phyloP scores from a whole-genome alignment of 2,113 vertebrate genomes.

The Elephantulus edwardii region DNA sequence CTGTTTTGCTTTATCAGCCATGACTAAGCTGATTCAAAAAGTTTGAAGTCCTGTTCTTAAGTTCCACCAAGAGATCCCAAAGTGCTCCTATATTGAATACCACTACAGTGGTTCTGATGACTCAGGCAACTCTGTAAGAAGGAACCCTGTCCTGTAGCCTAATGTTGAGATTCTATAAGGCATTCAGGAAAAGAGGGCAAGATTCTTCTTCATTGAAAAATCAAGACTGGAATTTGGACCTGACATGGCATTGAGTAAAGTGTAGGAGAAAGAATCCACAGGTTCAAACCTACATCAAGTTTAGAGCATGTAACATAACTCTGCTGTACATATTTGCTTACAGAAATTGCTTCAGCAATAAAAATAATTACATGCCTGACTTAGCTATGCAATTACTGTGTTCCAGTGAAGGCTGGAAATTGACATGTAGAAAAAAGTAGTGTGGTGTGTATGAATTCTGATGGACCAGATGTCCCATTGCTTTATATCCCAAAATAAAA shows the following conservation, averaged over 20 bases:
- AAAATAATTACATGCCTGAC: neutral
- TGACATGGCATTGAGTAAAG: neutral
- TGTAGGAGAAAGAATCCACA: too few relatives aligned
- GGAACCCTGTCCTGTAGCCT: neutral
- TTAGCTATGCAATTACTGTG: neutral
- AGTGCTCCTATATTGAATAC: neutral
- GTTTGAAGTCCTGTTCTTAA: neutral
- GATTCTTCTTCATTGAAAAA: neutral
- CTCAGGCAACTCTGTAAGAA: neutral
- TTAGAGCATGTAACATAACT: accelerated
- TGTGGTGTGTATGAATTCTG: neutral
- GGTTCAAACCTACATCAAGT: neutral
- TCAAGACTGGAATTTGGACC: neutral
- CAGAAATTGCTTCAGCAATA: neutral
- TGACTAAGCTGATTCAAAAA: neutral
- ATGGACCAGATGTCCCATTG: neutral
- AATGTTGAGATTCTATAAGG: neutral
- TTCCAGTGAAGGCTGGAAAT: neutral
- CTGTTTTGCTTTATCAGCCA: neutral
- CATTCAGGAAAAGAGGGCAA: neutral
- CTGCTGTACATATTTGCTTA: neutral
- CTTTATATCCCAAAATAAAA: neutral
- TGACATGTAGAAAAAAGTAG: neutral
- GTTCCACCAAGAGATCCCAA: neutral
- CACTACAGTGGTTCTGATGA: accelerated